Conservation (phyloP, 2,797 vertebrate species). For the Limnodromus scolopaceus region DNA sequence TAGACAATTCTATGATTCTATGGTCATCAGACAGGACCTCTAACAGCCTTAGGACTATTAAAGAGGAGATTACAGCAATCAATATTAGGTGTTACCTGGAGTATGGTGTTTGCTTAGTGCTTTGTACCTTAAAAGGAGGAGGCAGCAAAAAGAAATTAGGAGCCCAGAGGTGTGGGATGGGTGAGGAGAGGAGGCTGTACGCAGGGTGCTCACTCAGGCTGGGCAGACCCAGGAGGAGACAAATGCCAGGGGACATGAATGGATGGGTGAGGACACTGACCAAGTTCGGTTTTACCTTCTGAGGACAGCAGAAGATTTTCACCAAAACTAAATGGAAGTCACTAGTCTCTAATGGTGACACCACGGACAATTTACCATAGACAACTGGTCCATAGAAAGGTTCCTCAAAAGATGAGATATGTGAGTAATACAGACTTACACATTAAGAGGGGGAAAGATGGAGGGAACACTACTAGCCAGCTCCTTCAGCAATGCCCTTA, state of each 20-base stretch:
- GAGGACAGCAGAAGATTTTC: background rate
- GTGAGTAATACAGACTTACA: background rate
- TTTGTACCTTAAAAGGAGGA: background rate
- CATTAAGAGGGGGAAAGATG: background rate
- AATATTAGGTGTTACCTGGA: background rate
- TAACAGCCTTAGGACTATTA: background rate
- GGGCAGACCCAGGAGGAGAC: background rate
- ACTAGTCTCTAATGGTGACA: background rate
- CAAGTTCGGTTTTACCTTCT: background rate
- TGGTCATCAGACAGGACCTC: rapidly evolving
- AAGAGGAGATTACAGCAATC: background rate
- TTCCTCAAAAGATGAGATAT: background rate
- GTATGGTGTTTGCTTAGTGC: background rate
- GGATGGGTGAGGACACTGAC: rapidly evolving
- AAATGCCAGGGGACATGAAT: background rate
- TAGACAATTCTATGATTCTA: no score
- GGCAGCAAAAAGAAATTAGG: background rate
- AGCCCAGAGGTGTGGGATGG: background rate
- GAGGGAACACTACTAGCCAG: background rate
- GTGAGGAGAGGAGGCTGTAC: background rate
- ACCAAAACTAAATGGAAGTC: background rate
- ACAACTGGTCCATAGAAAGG: background rate
- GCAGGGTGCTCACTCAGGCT: background rate
- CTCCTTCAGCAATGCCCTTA: background rate
- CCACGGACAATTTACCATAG: background rate